Evolutionary conservation across 2,888 invertebrate species (phyloP).

Genomic region (Drosophila monieri): DNA sequence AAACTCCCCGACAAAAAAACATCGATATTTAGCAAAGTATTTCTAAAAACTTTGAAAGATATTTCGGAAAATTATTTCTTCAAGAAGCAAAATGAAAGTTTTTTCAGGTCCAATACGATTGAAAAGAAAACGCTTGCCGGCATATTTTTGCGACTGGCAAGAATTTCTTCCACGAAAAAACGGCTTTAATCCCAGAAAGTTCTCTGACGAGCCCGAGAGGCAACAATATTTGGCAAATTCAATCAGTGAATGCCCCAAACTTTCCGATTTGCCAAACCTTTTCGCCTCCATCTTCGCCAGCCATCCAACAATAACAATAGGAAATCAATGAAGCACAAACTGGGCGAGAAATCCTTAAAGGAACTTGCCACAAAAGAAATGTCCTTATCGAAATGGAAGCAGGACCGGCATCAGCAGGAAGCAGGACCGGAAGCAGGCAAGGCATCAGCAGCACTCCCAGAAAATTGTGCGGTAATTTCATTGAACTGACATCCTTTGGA

Average conservation of each 20-base stretch:
- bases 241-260: conserved; percentile 30
- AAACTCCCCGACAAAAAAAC: neutral
- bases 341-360: conserved; percentile 42
- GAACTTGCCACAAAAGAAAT: conserved; percentile 34
- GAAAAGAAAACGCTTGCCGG: neutral
- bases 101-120: neutral
- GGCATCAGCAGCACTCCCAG: conserved; percentile 36
- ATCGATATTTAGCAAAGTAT: neutral
- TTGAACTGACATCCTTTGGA: conserved; percentile 42
- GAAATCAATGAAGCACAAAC: conserved; percentile 52
- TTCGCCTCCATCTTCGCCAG: conserved; percentile 11
- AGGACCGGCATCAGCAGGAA: conserved; percentile 10
- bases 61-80: neutral
- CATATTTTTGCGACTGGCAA: neutral
- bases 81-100: neutral
- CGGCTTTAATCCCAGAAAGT: conserved; percentile 17
- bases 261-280: conserved; percentile 36
- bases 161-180: conserved; percentile 1
- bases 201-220: conserved; percentile 10
- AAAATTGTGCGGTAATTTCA: conserved; percentile 45
- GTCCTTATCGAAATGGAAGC: conserved; percentile 7
- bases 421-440: neutral
- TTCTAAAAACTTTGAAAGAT: neutral
- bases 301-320: conserved; percentile 38
- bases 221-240: conserved; percentile 37